Base-by-base conservation (phyloP, 1,140 invertebrate species). In the Drosophila watanabei region DNA sequence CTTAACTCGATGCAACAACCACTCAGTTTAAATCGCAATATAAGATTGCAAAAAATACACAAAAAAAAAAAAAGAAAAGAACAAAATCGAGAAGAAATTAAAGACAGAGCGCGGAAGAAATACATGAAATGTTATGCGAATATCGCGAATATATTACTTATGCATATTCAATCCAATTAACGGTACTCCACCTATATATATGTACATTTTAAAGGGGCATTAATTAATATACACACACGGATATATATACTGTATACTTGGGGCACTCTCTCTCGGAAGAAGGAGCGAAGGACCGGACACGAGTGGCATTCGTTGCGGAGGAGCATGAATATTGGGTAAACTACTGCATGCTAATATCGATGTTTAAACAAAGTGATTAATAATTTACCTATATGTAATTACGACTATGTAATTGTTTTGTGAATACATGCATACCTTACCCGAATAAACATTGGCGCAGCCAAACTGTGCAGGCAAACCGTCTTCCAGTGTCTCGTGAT, bases 311-410 rank as follows among this genome's bases (percentile, higher is more conserved):
- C 66, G 81, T 63, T 85, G 75, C 52, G 57, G 58, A 45, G 52
- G 60, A 80, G 46, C 61, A 80, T 33, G 35, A 59, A 79, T 61
- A 78, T 59, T 68, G 75, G 73, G 75, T 43, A 77, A 71, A 66
- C 61, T 20, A 48, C 59, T 54, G 57, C 52, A 77, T 54, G 77
- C 59, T 58, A 70, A 62, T 65, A 73, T 88, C 39, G 58, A 65
- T 88, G 66, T 85, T 80, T 77, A 80, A 80, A 68, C 75, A 87
- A 73, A 82, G 85, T 88, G 79, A 86, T 85, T 90, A 86, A 70
- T 86, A 76, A 70, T 75, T 85, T 80, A 69, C 85, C 69, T 60
- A 79, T 68, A 73, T 68, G 66, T 66, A 33, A 68, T 77, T 78
- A 72, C 73, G 24, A 72, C 63, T 68, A 75, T 82, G 60, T 77